These are phyloP conservation scores for Endomychus coccineus DNA, from an alignment of 2,888 invertebrate genomes.

Conservation along the genomic window DNA sequence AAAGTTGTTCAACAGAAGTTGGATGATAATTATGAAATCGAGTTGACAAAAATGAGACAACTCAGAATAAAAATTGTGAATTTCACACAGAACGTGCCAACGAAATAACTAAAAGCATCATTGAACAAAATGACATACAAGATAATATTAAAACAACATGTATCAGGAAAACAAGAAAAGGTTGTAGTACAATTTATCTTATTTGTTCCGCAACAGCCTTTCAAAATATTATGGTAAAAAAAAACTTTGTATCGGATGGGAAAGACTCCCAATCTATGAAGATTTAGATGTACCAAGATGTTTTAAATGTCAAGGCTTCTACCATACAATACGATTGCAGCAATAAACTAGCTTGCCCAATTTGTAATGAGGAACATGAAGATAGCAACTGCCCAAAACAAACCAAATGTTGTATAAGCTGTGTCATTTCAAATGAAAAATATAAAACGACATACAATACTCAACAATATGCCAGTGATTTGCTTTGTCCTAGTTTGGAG, in stretches of 20 bases:
- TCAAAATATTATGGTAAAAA: neutral
- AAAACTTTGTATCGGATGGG: conserved; percentile 1
- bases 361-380: neutral
- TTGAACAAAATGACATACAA: conserved; percentile 2
- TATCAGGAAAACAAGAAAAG: neutral
- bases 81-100: neutral
- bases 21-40: too few species aligned
- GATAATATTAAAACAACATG: neutral
- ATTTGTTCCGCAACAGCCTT: neutral
- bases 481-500: too few species aligned
- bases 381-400: neutral
- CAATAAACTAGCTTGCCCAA: neutral
- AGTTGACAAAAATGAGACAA: conserved; percentile 3
- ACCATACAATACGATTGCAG: neutral
- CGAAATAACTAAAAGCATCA: neutral
- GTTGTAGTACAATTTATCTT: neutral
- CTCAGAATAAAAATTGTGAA: conserved; percentile 1
- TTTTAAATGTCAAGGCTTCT: neutral
- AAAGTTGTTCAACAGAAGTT: neutral
- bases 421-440: neutral
- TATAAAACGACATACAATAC: neutral
- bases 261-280: neutral
- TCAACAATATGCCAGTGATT: too few species aligned
- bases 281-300: conserved; percentile 3
- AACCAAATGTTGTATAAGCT: neutral